These are phyloP conservation scores for Todiramphus chloris DNA, from an alignment of 2,113 vertebrate species.

Conservation along the genomic window DNA sequence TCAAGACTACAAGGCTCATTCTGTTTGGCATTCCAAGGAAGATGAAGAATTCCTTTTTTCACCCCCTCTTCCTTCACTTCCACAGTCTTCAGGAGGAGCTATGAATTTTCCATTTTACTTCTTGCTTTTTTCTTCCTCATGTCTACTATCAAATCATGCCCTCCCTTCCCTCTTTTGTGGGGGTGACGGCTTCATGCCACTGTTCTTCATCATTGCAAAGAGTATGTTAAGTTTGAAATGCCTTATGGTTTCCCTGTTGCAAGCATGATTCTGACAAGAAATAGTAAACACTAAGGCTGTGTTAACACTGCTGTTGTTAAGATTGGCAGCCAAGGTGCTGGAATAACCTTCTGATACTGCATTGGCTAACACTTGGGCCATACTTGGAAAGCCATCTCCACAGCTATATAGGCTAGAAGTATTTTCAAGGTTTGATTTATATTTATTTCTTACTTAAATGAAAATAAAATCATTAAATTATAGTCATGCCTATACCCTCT, in stretches of 20 bases:
- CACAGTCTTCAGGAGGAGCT: neutral
- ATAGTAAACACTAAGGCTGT: constrained; percentile 19
- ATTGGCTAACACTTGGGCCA: neutral
- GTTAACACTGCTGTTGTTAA: neutral
- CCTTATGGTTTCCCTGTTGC: constrained; percentile 31
- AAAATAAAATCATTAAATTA: neutral
- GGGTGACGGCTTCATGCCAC: neutral
- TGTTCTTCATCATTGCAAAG: neutral
- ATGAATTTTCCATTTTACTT: neutral
- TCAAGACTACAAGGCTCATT: neutral
- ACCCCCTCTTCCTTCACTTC: neutral
- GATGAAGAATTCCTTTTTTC: neutral
- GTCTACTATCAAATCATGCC: neutral
- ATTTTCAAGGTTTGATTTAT: neutral
- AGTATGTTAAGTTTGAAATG: neutral
- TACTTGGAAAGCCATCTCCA: constrained; percentile 1
- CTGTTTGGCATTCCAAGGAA: fast-evolving
- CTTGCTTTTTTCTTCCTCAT: neutral
- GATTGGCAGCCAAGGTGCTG: neutral
- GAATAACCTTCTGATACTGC: neutral
- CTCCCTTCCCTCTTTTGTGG: neutral
- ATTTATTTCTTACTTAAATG: neutral
- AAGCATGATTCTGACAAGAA: neutral
- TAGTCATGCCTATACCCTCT: neutral
- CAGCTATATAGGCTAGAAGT: neutral